A percentile compares a stretch with the other conserved stretches of the same genome.
phyloP scores from a whole-genome alignment of 1,140 invertebrate genomes.

The Himalopsyche phryganea region DNA sequence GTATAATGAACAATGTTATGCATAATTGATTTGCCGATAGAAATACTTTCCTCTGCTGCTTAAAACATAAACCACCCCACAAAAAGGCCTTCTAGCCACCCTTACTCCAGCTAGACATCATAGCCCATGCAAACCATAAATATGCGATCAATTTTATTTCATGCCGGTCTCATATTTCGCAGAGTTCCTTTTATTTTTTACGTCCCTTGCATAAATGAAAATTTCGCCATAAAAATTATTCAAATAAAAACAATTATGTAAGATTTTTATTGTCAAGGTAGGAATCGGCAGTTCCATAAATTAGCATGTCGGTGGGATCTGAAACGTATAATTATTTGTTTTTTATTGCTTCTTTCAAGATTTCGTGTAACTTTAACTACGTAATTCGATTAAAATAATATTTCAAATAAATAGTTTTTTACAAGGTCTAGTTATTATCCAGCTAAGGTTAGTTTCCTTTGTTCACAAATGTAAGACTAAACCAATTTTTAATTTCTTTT shows the following conservation, averaged over 20 bases:
- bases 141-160: constrained; percentile 35
- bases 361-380: too few species aligned
- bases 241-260: constrained; percentile 36
- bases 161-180: constrained; percentile 1
- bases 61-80: constrained; percentile 18
- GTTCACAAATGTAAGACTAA: too few species aligned
- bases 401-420: too few species aligned
- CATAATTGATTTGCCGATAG: constrained; percentile 36
- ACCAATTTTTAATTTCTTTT: too few species aligned
- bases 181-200: constrained; percentile 27
- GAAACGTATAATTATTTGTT: constrained; percentile 23
- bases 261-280: constrained; percentile 33
- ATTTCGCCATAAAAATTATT: constrained; percentile 34
- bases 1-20: constrained; percentile 36
- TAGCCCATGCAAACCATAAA: constrained; percentile 26
- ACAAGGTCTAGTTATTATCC: too few species aligned
- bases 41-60: constrained; percentile 28
- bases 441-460: too few species aligned
- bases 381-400: too few species aligned
- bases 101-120: background rate
- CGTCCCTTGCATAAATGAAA: constrained; percentile 29
- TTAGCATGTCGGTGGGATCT: constrained; percentile 15
- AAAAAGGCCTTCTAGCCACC: constrained; percentile 14
- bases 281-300: constrained; percentile 19
- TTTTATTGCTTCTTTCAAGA: constrained; percentile 18